Evolutionary conservation across 30 jellyfish, hydroid and myxozoan species (phyloP).

Genomic region (Pelagia noctiluca): DNA sequence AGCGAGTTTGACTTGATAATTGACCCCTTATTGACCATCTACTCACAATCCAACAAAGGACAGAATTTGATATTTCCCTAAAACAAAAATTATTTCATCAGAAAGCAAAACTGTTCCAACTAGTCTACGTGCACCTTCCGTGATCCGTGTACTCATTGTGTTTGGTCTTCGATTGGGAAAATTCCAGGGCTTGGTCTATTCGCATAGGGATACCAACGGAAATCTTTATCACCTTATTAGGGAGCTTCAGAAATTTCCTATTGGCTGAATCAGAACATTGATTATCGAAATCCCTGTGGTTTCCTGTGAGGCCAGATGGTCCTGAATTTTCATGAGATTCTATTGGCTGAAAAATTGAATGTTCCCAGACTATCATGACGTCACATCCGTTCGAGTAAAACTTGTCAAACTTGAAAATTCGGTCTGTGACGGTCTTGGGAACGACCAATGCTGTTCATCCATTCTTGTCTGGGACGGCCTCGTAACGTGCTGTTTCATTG

Average conservation of each 20-base stretch:
- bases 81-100: too few relatives aligned
- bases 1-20: too few relatives aligned
- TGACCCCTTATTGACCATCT: too few relatives aligned
- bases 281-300: slow-evolving; percentile 30
- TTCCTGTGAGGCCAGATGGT: slow-evolving; percentile 12
- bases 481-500: too few relatives aligned
- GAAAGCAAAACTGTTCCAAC: neutral
- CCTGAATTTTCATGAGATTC: neutral
- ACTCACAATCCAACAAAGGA: too few relatives aligned
- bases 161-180: slow-evolving; percentile 13
- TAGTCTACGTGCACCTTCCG: neutral
- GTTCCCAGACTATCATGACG: slow-evolving; percentile 56
- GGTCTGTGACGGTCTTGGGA: slow-evolving; percentile 73
- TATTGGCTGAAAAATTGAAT: slow-evolving; percentile 47
- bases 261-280: slow-evolving; percentile 33
- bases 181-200: slow-evolving; percentile 38
- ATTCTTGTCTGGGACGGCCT: too few relatives aligned
- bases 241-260: slow-evolving; percentile 21
- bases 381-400: slow-evolving; percentile 80
- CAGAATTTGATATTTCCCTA: too few relatives aligned
- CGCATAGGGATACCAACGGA: neutral
- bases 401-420: slow-evolving; percentile 74
- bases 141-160: neutral
- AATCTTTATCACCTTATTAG: neutral
- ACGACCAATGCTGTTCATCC: too few relatives aligned